Base-by-base conservation (phyloP, 2,113 vertebrate genomes). In the Astatotilapia flaviijosephi region DNA sequence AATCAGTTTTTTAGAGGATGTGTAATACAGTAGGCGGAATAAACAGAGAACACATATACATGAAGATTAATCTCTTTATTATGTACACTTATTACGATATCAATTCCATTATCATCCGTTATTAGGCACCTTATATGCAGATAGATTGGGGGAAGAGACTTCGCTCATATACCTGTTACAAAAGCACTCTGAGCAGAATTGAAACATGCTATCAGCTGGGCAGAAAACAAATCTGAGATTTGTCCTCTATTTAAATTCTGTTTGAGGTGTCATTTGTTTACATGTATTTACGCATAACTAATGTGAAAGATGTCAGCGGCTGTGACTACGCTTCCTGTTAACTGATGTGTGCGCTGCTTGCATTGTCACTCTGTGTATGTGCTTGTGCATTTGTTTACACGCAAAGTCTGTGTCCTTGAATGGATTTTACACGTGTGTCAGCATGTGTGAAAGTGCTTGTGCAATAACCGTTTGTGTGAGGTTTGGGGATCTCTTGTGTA, bases 81-180 rank as follows among this genome's bases (percentile, higher is more conserved):
- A 83, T 87, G 87, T 93, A 91, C 89, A 86, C 84, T 94, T 90
- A 92, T 94, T 88, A 89, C 62, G 68, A 89, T 94, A 90, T 92
- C 88, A 89, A 87, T 86, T 95, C 88, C 83, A 87, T 88, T 87
- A 90, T 86, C 81, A 90, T 92, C 79, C 91, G 94, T 95, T 86
- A 75, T 88, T 94, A 96, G 94, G 95, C 95, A 95, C 94, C 91
- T 81, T 92, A 90, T 89, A 94, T 91, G 83, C 83, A 90, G 83
- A 92, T 49, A 89, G 77, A 88, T 12, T 62, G 82, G 91, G 92
- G 90, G 84, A 82, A 83, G 85, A 87, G 90, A 86, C 73, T 83
- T 89, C 17, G 45, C 94, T 77, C 91, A 84, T 95, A 95, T 95
- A 85, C 94, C 94, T 87, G 90, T 79, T 89, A 88, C 53, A 93